A percentile compares a stretch with the other conserved stretches of the same genome.
Conservation (phyloP, 2,113 vertebrate genomes). For the Rhinoderma darwinii region DNA sequence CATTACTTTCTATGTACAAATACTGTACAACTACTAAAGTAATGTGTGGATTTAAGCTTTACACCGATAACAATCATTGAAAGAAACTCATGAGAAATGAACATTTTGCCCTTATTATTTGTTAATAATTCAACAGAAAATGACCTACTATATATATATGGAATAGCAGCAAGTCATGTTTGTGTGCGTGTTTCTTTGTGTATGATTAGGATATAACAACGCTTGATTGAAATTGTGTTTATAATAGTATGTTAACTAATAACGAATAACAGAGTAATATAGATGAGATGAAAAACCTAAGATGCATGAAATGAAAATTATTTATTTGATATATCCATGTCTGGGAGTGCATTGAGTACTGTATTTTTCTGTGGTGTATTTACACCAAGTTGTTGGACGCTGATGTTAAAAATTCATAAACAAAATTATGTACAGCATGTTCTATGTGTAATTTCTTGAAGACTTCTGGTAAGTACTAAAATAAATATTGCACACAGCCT, state of each 20-base stretch:
- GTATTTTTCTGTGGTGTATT: neutral
- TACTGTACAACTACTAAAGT: conserved; percentile 65
- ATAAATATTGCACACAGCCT: conserved; percentile 11
- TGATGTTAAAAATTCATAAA: neutral
- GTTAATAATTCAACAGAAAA: conserved; percentile 20
- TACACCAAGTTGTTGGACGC: neutral
- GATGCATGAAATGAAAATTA: no score
- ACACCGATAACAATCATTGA: conserved; percentile 62
- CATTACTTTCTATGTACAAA: conserved; percentile 70
- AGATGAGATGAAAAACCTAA: neutral
- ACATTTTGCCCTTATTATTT: conserved; percentile 76
- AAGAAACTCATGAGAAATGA: conserved; percentile 59
- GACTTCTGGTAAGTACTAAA: conserved; percentile 28
- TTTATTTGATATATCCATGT: no score
- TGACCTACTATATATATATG: neutral
- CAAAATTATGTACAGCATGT: neutral
- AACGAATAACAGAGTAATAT: neutral
- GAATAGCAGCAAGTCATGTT: conserved; percentile 34
- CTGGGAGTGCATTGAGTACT: no score
- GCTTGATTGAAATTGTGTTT: neutral
- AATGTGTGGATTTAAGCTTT: conserved; percentile 67
- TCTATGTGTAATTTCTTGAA: neutral
- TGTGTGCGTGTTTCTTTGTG: conserved; percentile 50
- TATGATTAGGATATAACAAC: neutral
- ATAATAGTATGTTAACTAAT: no score